These are phyloP conservation scores for Lepidurus arcticus DNA, from an alignment of 1,140 invertebrate genomes.

Conservation along the genomic window DNA sequence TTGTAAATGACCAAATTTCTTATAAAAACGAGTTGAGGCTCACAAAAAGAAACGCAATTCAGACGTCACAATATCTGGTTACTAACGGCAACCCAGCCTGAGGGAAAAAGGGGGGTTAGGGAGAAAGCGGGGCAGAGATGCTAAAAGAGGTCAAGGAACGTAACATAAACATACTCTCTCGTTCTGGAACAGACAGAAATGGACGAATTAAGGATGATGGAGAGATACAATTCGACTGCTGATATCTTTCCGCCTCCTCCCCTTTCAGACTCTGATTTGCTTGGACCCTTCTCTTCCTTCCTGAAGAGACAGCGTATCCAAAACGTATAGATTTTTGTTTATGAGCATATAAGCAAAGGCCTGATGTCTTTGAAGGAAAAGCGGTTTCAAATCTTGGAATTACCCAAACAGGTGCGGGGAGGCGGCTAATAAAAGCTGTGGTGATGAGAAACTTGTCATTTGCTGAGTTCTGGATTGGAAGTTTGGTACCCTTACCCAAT, in stretches of 20 bases:
- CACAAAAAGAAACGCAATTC: no score
- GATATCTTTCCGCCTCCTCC: background rate
- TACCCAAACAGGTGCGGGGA: slow-evolving; percentile 4
- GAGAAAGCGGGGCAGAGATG: background rate
- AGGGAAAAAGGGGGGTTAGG: background rate
- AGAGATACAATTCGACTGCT: background rate
- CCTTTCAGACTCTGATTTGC: background rate
- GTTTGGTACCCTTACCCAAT: background rate
- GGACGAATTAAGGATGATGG: slow-evolving; percentile 18
- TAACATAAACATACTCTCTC: background rate
- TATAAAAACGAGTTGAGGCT: no score
- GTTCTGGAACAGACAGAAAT: background rate
- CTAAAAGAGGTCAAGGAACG: background rate
- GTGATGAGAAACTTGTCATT: slow-evolving; percentile 11
- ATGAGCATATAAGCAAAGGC: background rate
- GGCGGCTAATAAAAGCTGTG: background rate
- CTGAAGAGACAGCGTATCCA: background rate
- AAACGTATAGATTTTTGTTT: slow-evolving; percentile 6
- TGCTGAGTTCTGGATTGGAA: background rate
- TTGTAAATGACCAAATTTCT: no score
- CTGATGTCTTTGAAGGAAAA: background rate
- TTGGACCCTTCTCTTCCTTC: background rate
- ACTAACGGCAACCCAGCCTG: no score
- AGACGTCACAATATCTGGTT: no score
- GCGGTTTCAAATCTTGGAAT: background rate